Conservation (phyloP, 1,140 invertebrate species). For the Trichonephila inaurata region DNA sequence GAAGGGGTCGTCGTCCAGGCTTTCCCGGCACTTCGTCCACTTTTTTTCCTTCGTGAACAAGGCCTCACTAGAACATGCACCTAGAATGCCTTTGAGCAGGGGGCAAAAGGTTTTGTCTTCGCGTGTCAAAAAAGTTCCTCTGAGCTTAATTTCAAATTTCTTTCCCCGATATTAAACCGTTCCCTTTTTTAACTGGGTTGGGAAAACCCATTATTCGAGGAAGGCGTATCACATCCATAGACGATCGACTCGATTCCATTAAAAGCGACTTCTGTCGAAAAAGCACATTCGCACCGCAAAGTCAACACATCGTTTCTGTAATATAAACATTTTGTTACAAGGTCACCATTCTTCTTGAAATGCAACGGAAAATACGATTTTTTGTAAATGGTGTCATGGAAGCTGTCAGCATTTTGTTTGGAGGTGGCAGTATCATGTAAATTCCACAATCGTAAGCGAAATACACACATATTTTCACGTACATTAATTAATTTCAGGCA, state of each 20-base stretch:
- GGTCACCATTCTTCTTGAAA: not conserved
- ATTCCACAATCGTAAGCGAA: too few relatives aligned
- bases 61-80: constrained; percentile 80
- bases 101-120: constrained; percentile 77
- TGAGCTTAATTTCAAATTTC: not conserved
- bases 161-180: too few relatives aligned
- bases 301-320: not conserved
- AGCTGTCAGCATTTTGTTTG: not conserved
- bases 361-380: not conserved
- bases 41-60: constrained; percentile 79
- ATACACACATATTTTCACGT: too few relatives aligned
- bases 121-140: constrained; percentile 78
- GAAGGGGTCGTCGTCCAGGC: not conserved
- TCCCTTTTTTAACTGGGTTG: not conserved
- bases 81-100: constrained; percentile 79
- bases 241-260: not conserved
- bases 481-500: not conserved
- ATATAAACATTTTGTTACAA: not conserved
- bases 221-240: not conserved
- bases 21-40: constrained; percentile 82
- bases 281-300: not conserved
- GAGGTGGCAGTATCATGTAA: not conserved
- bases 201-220: not conserved
- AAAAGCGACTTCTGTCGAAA: not conserved
- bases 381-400: too few relatives aligned